Base-by-base conservation (phyloP, 2,888 invertebrate genomes). In the Tipula vernalis region DNA sequence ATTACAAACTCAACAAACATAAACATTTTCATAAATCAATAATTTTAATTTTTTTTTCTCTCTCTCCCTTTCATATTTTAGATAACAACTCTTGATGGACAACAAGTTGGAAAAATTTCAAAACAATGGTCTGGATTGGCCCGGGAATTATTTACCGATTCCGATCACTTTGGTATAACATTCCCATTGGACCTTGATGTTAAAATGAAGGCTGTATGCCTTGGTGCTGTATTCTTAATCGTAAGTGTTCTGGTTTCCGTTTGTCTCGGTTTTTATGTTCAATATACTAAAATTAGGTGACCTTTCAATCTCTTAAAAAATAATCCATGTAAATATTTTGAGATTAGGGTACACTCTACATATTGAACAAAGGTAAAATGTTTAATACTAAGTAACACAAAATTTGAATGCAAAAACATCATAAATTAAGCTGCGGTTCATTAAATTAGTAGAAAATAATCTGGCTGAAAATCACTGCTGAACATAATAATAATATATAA, bases 181-280 rank as follows among this genome's bases (percentile, higher is more conserved):
- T 98, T 98, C 91, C 98, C 98, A 0, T 93, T 95, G 92, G 96
- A 97, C 91, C 92, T 98, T 89, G 97, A 97, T 90, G 96, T 95
- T 39, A 94, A 94, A 90, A 95, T 96, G 92, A 96, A 96, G 90
- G 96, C 96, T 0, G 94, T 95, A 2, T 92, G 96, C 89, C 91
- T 96, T 18, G 96, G 95, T 86, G 95, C 96, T 3, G 94, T 95
- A 89, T 95, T 96, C 90, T 92, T 96, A 86, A 95, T 96, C 90
- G 96, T 96, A 92, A 94, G 95, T 94, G 88, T 87, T 39, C 18
- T 28, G 71, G 71, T 71, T 71, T 71, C 71, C 71, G 13, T 71
- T 71, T 71, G 0, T 28, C n/a, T n/a, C 51, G n/a, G 2, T 15
- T 57, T 18, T 15, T 57, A 1, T 57, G 51, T 57, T 57, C 51